Base-by-base conservation (phyloP, 1,140 invertebrate species). In the Pygmarrhopalites habei region DNA sequence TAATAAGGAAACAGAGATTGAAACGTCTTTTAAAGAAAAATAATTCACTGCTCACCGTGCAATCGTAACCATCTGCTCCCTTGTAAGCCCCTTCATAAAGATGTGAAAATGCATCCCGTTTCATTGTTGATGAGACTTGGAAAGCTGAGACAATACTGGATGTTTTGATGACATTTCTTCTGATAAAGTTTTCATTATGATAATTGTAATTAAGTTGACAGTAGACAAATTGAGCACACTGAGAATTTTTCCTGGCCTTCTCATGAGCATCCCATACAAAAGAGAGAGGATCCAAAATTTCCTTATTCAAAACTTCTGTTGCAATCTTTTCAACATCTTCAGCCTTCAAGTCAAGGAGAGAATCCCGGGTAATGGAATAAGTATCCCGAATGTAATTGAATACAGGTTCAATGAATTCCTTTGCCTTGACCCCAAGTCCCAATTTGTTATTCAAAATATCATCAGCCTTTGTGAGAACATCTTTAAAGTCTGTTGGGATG, bases 141-240 rank as follows among this genome's bases (percentile, higher is more conserved):
- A 71, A 71, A 26, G 69, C 69, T 10, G 66, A 65, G 21, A 67
- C 63, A 58, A 71, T 68, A 53, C 60, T 64, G 4, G 52, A 30
- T n/a, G 55, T 63, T 35, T 71, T 71, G 63, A 71, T 64, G 23
- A 67, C 60, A 55, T 68, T 62, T 57, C 69, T 29, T 28, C 58
- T 55, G 47, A 71, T 71, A 41, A 71, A 71, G 32, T 71, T 71
- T 29, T 68, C 58, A 19, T 56, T 19, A 44, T 68, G 66, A 58
- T 63, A 71, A 39, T 71, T 68, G 29, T 64, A 35, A 32, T 71
- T 71, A 10, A 71, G 35, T 49, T 71, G 69, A 35, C 69, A 71
- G 43, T 56, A 71, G 43, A 71, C 63, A 53, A 71, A 71, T 14
- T 58, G 21, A 35, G 66, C 58, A 58, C 69, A 71, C 23, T 47